Evolutionary conservation across 2,888 invertebrate genomes (phyloP).

Genomic region (Eurois occulta): DNA sequence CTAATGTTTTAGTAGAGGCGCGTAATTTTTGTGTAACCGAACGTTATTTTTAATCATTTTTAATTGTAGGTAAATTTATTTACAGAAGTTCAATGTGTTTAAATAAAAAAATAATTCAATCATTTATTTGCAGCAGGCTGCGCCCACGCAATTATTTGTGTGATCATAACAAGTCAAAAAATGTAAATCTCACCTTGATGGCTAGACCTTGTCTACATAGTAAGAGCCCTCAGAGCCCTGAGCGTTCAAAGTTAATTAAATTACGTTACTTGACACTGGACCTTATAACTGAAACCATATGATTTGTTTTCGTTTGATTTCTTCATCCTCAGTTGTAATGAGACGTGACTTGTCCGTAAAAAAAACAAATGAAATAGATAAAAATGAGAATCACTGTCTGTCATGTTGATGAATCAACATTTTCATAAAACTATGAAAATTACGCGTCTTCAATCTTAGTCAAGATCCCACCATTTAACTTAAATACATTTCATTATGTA

Average conservation of each 20-base stretch:
- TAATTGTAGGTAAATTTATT: background rate
- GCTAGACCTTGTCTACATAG: slow-evolving; percentile 34
- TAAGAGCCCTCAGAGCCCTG: slow-evolving; percentile 16
- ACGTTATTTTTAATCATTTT: background rate
- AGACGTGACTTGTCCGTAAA: slow-evolving; percentile 31
- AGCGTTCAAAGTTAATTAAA: slow-evolving; percentile 34
- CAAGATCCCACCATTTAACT: slow-evolving; percentile 60
- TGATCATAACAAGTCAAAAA: slow-evolving; percentile 13
- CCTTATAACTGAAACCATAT: background rate
- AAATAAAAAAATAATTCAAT: background rate
- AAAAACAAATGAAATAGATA: slow-evolving; percentile 18
- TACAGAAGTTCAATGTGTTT: background rate
- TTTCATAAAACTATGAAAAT: slow-evolving; percentile 34
- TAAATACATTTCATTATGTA: slow-evolving; percentile 35
- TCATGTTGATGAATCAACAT: slow-evolving; percentile 30
- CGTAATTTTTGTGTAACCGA: slow-evolving; percentile 3
- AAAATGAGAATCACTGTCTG: slow-evolving; percentile 12
- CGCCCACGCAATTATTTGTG: slow-evolving; percentile 15
- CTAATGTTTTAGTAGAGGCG: slow-evolving; percentile 21
- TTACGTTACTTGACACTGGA: slow-evolving; percentile 19
- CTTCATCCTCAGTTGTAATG: background rate
- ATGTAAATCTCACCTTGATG: slow-evolving; percentile 39
- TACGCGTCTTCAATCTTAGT: slow-evolving; percentile 48
- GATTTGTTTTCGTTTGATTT: slow-evolving; percentile 7
- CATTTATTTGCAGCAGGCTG: background rate